These are phyloP conservation scores for Cephalopholis sonnerati DNA, from an alignment of 2,113 vertebrate genomes.

Conservation along the genomic window DNA sequence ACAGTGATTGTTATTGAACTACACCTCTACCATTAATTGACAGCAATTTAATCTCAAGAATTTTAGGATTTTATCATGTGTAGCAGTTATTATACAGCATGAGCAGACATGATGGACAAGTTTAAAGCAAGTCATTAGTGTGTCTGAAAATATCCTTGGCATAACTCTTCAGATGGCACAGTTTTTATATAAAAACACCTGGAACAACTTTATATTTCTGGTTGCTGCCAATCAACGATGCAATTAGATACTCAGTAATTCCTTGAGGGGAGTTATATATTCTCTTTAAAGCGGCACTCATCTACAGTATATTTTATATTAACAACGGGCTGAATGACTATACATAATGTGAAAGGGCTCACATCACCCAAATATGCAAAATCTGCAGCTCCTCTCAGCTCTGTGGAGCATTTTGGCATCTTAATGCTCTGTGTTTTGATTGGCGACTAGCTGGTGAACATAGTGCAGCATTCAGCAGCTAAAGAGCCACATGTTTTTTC, in stretches of 20 bases:
- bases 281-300: not conserved
- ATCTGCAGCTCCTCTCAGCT: not conserved
- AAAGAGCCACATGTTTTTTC: not conserved
- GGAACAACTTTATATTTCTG: not conserved
- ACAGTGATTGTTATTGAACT: slow-evolving; percentile 40
- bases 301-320: not conserved
- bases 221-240: not conserved
- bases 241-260: not conserved
- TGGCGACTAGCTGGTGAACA: not conserved
- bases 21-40: slow-evolving; percentile 48
- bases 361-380: not conserved
- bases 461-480: not conserved
- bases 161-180: not conserved
- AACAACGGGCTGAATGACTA: not conserved
- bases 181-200: not conserved
- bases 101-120: slow-evolving; percentile 20
- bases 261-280: not conserved
- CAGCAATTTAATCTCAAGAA: slow-evolving; percentile 19
- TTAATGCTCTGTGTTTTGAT: not conserved
- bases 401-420: not conserved
- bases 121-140: slow-evolving; percentile 15
- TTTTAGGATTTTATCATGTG: slow-evolving; percentile 23
- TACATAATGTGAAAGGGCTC: not conserved
- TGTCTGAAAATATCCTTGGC: slow-evolving; percentile 19
- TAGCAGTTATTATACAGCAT: not conserved